Base-by-base conservation (phyloP, 2,113 vertebrate genomes). In the Lasiurus cinereus region DNA sequence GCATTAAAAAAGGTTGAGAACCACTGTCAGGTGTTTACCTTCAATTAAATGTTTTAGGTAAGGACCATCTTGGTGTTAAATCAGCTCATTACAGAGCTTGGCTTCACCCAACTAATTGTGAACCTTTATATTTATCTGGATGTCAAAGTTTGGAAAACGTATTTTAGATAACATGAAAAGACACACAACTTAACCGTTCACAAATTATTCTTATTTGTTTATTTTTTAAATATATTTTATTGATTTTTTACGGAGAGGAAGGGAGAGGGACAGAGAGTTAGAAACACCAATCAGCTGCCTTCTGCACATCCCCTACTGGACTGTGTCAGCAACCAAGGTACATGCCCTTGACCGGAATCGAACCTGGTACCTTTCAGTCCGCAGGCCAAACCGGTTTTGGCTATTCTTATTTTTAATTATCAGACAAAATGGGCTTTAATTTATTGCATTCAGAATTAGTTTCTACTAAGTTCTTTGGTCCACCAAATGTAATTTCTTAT, bases 391-490 rank as follows among this genome's bases (percentile, higher is more conserved):
- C 39, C 39, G 39, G 39, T 39, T 39, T 39, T 39, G 39, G 39
- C 39, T 39, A 39, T 39, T 39, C 46, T 46, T 46, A 46, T 46
- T 46, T 46, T 83, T 91, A 82, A 82, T 87, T 79, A 80, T 56
- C 56, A 93, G 48, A 88, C 56, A 77, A 64, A 91, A 83, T 83
- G 79, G 29, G 27, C 39, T 80, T 94, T 84, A 76, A 84, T 72
- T 90, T 48, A 62, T 27, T 92, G 12, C 39, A 62, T 69, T 83
- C 21, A 77, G 22, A 94, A 88, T 77, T 59, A 72, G 31, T 93
- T 80, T 82, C 43, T 52, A 31, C 33, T 48, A 36, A 77, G 31
- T 91, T 92, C 88, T 90, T 54, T 83, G 46, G 36, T 83, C 3
- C 1, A 29, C 31, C 86, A 84, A 87, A 72, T 31, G 6, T 82